Base-by-base conservation (phyloP, 2,888 invertebrate genomes). In the Drosophila tripunctata region DNA sequence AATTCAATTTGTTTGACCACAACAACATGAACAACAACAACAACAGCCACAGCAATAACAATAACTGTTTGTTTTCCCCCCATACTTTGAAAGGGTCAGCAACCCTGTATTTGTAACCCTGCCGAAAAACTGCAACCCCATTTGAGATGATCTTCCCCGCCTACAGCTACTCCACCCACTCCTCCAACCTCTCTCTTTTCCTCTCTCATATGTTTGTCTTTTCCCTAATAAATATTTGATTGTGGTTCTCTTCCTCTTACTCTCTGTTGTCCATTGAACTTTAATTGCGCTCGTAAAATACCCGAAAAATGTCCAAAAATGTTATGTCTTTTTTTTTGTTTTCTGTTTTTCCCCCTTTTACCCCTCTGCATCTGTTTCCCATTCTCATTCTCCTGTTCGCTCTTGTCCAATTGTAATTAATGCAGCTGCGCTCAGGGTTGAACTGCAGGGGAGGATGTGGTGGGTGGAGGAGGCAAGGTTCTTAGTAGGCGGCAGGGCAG, bases 211-310 rank as follows among this genome's bases (percentile, higher is more conserved):
- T n/a, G n/a, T 43, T n/a, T 55, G 33, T 55, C 48, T 48, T 36
- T 31, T 5, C 33, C 45, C 48, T 61, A 17, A 58, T 60, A 48
- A 61, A 78, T 71, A 75, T 82, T 82, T 78, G 43, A 54, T 58
- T 72, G 43, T 54, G 62, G 62, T 45, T 61, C 14, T 33, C 15
- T 8, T 12, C 15, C 12, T 19, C 10, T 33, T 12, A 1, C 10
- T 43, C n/a, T 21, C 27, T 45, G 15, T 40, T 66, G 75, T 62
- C 55, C 72, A 79, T 79, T 79, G 62, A 79, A 72, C 68, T 79
- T 79, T 67, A 76, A 79, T 78, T 78, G 65, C 68, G 72, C 62
- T 68, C 80, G 65, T 79, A 66, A 78, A 79, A 75, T 60, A 36
- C 44, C 51, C 48, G 15, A 60, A 51, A 48, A 54, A 62, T 30